phyloP scores from a whole-genome alignment of 2,797 vertebrate species.

The Pachyuromys duprasi region DNA sequence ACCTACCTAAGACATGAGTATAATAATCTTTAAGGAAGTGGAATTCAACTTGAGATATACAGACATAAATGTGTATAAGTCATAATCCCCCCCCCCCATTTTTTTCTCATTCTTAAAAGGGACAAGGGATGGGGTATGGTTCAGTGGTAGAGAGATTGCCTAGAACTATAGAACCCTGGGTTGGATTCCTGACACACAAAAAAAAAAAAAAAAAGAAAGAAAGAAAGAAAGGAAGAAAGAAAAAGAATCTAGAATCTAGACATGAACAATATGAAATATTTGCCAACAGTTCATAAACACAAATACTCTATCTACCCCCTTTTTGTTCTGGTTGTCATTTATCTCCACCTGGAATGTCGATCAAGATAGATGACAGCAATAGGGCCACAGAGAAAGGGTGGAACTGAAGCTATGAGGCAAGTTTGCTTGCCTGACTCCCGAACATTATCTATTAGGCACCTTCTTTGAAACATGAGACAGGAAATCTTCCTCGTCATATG shows the following conservation, averaged over 20 bases:
- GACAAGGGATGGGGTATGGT: background rate
- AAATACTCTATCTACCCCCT: no score
- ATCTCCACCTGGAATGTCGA: constrained; percentile 12
- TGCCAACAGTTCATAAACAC: background rate
- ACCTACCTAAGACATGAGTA: background rate
- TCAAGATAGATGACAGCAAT: background rate
- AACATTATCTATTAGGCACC: background rate
- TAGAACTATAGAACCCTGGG: background rate
- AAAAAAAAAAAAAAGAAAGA: no score
- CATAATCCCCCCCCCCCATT: background rate
- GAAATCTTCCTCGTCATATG: background rate
- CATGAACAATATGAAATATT: constrained; percentile 4
- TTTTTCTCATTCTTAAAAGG: background rate
- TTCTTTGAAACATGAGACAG: background rate
- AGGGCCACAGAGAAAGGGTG: background rate
- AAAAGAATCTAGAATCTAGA: background rate
- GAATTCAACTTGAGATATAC: background rate
- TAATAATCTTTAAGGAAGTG: constrained; percentile 27
- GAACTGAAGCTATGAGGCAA: constrained; percentile 2
- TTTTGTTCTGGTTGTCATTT: constrained; percentile 17
- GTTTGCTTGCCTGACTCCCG: background rate
- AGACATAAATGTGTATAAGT: background rate
- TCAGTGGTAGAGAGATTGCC: background rate
- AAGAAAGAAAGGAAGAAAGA: background rate
- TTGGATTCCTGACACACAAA: background rate